Base-by-base conservation (phyloP, 1,140 invertebrate species). In the Trypoxylus dichotomus region DNA sequence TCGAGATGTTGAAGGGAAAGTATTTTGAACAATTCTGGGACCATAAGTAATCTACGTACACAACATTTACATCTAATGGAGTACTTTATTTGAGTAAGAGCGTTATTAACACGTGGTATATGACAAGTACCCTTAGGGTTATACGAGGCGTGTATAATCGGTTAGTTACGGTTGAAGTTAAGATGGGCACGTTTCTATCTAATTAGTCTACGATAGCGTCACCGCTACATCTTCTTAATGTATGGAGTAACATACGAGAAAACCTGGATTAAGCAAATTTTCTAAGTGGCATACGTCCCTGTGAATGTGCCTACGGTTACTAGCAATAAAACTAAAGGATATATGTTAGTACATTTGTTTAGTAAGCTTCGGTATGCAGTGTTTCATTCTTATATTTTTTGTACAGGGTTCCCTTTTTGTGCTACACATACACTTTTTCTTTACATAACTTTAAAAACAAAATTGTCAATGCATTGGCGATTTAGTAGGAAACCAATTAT, bases 161-260 rank as follows among this genome's bases (percentile, higher is more conserved):
- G 21, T 63, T 63, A 63, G 60, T 24, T 63, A 63, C 25, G 60
- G 60, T 63, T 63, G 25, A 63, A 63, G 60, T 63, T 63, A 63
- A 63, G 60, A 63, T 63, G 60, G 60, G 60, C 60, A 63, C 60
- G 60, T 63, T 63, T 63, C 60, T 63, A 63, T 63, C 60, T 63
- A 63, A 63, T 63, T 63, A 63, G 60, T 27, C 10, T 63, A 27
- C 60, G 60, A 63, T 63, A 63, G 60, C 60, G 21, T 24, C 8
- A 25, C 60, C 21, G 21, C 60, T 11, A 63, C 60, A 13, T 63
- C 60, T 63, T 11, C 19, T 63, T 11, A 63, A 10, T 63, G 3
- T 63, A 27, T 63, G 60, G 21, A 63, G 19, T 19, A 47, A 47
- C 25, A 24, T 63, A 63, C 24, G 60, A 25, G 60, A 63, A 63